A percentile compares a stretch with the other conserved stretches of the same genome.
Evolutionary conservation across 2,888 invertebrate species (phyloP).

Genomic region (Colostygia pectinataria): DNA sequence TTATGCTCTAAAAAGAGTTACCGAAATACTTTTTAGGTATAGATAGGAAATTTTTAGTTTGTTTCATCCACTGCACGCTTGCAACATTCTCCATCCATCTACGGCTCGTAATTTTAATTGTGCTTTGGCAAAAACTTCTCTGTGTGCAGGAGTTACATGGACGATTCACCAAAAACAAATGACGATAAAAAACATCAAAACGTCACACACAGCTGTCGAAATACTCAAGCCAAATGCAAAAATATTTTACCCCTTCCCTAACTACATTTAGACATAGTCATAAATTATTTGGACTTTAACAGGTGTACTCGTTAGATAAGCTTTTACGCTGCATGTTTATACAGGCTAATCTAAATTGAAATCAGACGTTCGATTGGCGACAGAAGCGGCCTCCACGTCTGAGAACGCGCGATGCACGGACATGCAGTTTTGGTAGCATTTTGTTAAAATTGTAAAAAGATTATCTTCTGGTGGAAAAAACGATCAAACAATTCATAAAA

Average conservation of each 20-base stretch:
- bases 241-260: conserved; percentile 11
- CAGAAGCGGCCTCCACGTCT: conserved; percentile 58
- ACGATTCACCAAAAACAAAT: too few species aligned
- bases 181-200: background rate
- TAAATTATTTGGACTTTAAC: conserved; percentile 78
- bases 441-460: conserved; percentile 1
- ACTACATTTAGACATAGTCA: conserved; percentile 54
- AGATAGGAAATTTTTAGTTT: too few species aligned
- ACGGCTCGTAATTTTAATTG: too few species aligned
- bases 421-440: conserved; percentile 20
- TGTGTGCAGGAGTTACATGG: too few species aligned
- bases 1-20: too few species aligned
- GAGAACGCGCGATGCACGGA: conserved; percentile 47
- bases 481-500: background rate
- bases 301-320: conserved; percentile 81
- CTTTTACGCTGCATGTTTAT: conserved; percentile 75
- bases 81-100: too few species aligned
- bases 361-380: conserved; percentile 80
- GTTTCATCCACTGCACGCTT: too few species aligned
- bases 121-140: too few species aligned
- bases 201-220: conserved; percentile 5
- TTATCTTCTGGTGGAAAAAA: background rate
- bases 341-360: conserved; percentile 79
- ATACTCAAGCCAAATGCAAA: background rate
- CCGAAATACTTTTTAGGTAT: too few species aligned